Evolutionary conservation across 2,113 vertebrate species (phyloP).

Genomic region (Tympanuchus pallidicinctus): DNA sequence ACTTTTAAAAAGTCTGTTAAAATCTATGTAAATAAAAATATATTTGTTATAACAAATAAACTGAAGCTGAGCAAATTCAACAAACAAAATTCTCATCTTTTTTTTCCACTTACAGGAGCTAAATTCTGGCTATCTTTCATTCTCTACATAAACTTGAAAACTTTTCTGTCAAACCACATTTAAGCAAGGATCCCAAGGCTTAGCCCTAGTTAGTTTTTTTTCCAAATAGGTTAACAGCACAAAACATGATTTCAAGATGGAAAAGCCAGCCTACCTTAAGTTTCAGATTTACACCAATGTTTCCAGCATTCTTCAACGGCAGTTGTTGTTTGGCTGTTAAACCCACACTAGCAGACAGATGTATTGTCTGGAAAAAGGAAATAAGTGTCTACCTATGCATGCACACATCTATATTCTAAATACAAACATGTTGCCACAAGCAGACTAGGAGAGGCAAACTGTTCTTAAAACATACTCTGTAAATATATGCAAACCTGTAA

Average conservation of each 20-base stretch:
- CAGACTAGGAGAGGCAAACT: not conserved
- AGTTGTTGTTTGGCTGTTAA: conserved; percentile 84
- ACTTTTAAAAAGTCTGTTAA: not conserved
- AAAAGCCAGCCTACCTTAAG: conserved; percentile 83
- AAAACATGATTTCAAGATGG: not conserved
- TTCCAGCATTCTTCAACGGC: conserved; percentile 95
- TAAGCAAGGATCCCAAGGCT: not conserved
- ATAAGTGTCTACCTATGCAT: not conserved
- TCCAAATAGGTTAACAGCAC: not conserved
- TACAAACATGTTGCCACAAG: not conserved
- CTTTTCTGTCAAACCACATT: not conserved
- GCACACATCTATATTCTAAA: not conserved
- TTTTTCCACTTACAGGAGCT: not conserved
- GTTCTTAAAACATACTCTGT: not conserved
- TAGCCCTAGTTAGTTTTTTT: not conserved
- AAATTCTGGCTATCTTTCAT: not conserved
- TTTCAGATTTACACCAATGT: conserved; percentile 89
- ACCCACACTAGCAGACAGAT: conserved; percentile 79
- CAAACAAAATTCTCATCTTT: not conserved
- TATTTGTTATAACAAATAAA: not conserved
- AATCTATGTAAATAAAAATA: not conserved
- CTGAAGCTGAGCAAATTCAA: not conserved
- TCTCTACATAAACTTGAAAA: not conserved
- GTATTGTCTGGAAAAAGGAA: conserved; percentile 82
- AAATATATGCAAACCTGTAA: conserved; percentile 83